Evolutionary conservation across 2,113 vertebrate genomes (phyloP).

Genomic region (Nothobranchius kuhntae): DNA sequence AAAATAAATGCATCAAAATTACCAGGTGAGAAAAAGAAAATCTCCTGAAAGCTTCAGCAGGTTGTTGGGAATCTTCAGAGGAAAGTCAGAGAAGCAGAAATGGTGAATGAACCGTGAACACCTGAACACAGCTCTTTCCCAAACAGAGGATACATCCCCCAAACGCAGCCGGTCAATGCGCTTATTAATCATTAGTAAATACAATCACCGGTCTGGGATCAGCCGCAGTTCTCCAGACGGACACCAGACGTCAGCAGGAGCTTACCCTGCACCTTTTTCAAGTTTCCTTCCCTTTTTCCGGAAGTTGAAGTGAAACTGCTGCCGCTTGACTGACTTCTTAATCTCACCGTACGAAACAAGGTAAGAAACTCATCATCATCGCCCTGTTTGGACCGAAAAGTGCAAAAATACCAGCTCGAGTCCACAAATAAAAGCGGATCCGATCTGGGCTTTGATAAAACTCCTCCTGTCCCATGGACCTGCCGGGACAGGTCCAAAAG

Average conservation of each 20-base stretch:
- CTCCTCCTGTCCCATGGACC: background rate
- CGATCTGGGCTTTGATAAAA: slow-evolving; percentile 47
- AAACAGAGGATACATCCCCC: slow-evolving; percentile 52
- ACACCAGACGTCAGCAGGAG: slow-evolving; percentile 59
- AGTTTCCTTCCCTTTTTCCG: slow-evolving; percentile 18
- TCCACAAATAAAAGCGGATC: too few relatives aligned
- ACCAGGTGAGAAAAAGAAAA: background rate
- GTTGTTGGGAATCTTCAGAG: slow-evolving; percentile 5
- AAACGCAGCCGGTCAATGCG: slow-evolving; percentile 69
- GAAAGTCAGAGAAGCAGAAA: slow-evolving; percentile 4
- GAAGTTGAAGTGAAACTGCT: slow-evolving; percentile 31
- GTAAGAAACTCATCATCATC: slow-evolving; percentile 18
- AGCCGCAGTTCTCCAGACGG: slow-evolving; percentile 14
- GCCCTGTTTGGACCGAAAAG: background rate
- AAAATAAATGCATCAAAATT: background rate
- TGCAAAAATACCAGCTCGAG: background rate
- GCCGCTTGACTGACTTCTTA: background rate
- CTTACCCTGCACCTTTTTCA: background rate
- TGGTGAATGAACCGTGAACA: slow-evolving; percentile 4
- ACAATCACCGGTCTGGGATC: background rate
- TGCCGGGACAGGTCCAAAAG: background rate
- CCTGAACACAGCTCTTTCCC: slow-evolving; percentile 40
- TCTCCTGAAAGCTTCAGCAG: background rate
- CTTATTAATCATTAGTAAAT: slow-evolving; percentile 70
- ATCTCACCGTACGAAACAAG: slow-evolving; percentile 9